Percentiles rank a stretch among this genome's conserved stretches.
Conservation (phyloP, 2,797 vertebrate genomes). For the Rhincodon typus region DNA sequence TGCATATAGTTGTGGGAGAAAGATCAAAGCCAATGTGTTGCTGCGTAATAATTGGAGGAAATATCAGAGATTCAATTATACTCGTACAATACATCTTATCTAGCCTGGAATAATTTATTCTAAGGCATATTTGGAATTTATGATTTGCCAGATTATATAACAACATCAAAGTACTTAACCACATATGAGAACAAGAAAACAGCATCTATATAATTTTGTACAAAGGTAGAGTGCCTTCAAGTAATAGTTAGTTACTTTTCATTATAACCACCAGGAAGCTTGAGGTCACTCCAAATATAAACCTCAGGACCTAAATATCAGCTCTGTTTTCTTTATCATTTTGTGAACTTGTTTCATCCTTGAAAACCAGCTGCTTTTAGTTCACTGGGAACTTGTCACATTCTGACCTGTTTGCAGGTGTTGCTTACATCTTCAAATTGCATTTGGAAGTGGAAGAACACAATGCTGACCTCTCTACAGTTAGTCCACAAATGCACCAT, state of each 20-base stretch:
- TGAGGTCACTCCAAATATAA: not conserved
- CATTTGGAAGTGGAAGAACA: slow-evolving; percentile 74
- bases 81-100: too few relatives aligned
- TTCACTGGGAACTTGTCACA: slow-evolving; percentile 91
- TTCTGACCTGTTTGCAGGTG: slow-evolving; percentile 71
- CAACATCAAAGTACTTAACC: not conserved
- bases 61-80: too few relatives aligned
- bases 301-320: not conserved
- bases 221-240: not conserved
- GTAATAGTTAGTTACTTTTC: too few relatives aligned
- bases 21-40: too few relatives aligned
- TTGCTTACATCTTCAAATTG: slow-evolving; percentile 76
- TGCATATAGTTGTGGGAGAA: too few relatives aligned
- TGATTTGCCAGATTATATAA: not conserved
- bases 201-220: not conserved
- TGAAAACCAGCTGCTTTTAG: slow-evolving; percentile 87
- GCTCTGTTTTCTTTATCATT: slow-evolving; percentile 62
- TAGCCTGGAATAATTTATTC: too few relatives aligned
- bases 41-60: too few relatives aligned
- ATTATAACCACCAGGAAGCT: too few relatives aligned
- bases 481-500: slow-evolving; percentile 75
- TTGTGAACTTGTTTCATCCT: slow-evolving; percentile 64
- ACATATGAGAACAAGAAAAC: too few relatives aligned
- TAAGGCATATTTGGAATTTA: too few relatives aligned
- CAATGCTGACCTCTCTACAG: slow-evolving; percentile 74